Percentiles rank a stretch among this genome's conserved stretches.
phyloP scores from a whole-genome alignment of 2,797 vertebrate genomes.

The Varecia variegata region DNA sequence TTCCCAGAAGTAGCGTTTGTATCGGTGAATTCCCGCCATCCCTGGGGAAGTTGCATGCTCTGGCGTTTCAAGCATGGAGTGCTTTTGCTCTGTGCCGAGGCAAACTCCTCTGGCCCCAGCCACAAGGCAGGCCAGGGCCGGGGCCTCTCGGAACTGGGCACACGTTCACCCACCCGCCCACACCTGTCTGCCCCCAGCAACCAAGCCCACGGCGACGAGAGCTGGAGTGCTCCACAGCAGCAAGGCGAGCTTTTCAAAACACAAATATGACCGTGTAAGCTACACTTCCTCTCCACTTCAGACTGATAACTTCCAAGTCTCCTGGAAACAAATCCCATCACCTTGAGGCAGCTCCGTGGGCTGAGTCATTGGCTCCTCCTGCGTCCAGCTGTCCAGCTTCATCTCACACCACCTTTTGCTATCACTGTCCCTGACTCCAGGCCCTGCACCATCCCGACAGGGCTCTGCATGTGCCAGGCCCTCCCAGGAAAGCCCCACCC shows the following conservation, averaged over 20 bases:
- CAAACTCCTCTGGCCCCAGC: neutral
- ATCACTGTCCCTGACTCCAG: neutral
- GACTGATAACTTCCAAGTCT: conserved; percentile 27
- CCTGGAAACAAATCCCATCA: neutral
- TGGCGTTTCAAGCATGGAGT: neutral
- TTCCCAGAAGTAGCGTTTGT: conserved; percentile 55
- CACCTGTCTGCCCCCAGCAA: neutral
- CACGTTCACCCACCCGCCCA: neutral
- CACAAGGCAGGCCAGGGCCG: neutral
- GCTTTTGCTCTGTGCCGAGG: neutral
- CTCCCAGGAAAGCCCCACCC: neutral
- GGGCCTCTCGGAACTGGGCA: neutral
- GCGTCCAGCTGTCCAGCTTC: neutral
- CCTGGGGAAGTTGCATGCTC: conserved; percentile 8
- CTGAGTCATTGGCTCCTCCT: neutral
- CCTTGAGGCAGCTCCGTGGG: neutral
- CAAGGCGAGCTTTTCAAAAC: conserved; percentile 1
- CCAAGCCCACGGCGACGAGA: neutral
- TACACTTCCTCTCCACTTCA: conserved; percentile 10
- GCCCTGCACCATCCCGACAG: neutral
- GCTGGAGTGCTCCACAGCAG: neutral
- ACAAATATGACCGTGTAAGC: neutral
- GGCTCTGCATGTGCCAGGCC: neutral
- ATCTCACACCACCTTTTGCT: neutral
- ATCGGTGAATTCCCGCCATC: conserved; percentile 27